Base-by-base conservation (phyloP, 1,140 invertebrate species). In the Magallana angulata region DNA sequence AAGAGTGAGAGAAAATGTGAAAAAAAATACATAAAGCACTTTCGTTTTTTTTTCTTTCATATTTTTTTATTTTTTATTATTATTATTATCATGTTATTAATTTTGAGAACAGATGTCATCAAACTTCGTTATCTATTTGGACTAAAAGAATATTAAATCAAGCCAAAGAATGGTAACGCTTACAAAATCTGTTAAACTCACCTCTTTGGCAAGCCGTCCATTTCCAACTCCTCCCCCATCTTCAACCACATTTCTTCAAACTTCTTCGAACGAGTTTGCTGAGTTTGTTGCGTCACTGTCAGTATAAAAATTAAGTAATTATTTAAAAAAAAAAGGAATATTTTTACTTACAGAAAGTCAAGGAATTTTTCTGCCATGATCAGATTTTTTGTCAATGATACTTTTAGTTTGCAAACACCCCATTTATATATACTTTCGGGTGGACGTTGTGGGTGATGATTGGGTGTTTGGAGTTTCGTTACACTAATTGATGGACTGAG, bases 261-360 rank as follows among this genome's bases (percentile, higher is more conserved):
- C 11, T 80, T 80, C 76, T 4, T 1, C 0, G 24, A 24, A 24
- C 24, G 24, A 24, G 24, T 24, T 30, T 6, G 30, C 24, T 56
- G 30, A 80, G 76, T 80, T 80, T 24, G 71, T 80, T 0, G 71
- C 11, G n/a, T 62, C 60, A n/a, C 60, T 62, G 60, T 62, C 11
- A 62, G n/a, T 11, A 1, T n/a, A 62, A n/a, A 62, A 24, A 24
- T 24, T 24, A 24, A 24, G 24, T 24, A 24, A 24, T 24, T 24
- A 24, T 24, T 24, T 0, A 24, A 24, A 24, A 0, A 24, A 24
- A 24, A 24, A 56, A 80, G 12, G 12, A 80, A 80, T 36, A 56
- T 80, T 36, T 36, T 80, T 80, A 80, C 71, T 80, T 80, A 80
- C 71, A 80, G 71, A 80, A 80, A 80, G 11, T 80, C 71, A 80